Conservation (phyloP, 2,888 invertebrate genomes). For the Sinelater perroti region DNA sequence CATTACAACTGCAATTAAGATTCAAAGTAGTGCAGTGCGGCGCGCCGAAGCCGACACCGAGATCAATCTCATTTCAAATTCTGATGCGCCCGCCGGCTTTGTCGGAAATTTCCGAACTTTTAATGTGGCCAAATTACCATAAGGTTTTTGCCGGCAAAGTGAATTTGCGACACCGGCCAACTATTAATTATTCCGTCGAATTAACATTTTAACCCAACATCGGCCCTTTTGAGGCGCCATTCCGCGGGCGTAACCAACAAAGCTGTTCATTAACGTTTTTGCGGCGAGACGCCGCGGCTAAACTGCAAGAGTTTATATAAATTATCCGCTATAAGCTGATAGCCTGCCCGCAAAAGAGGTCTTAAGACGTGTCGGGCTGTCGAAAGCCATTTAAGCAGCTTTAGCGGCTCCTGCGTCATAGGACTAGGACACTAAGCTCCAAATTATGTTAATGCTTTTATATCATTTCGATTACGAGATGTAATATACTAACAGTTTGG, state of each 20-base stretch:
- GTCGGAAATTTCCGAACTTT: constrained; percentile 18
- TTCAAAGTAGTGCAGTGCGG: constrained; percentile 14
- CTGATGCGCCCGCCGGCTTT: constrained; percentile 18
- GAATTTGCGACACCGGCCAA: constrained; percentile 7
- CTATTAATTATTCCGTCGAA: constrained; percentile 12
- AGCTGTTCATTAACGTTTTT: background rate
- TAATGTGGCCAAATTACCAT: constrained; percentile 18
- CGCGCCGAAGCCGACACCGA: constrained; percentile 5
- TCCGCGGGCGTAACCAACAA: background rate
- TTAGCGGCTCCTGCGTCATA: too few species aligned
- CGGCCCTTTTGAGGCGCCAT: background rate
- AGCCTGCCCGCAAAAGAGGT: too few species aligned
- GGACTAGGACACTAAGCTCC: too few species aligned
- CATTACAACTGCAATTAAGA: constrained; percentile 12
- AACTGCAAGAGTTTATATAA: background rate
- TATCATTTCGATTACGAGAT: too few species aligned
- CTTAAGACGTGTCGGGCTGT: too few species aligned
- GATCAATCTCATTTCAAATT: constrained; percentile 26
- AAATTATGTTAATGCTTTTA: too few species aligned
- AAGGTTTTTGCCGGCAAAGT: constrained; percentile 5
- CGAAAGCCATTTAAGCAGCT: too few species aligned
- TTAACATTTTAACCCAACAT: constrained; percentile 16
- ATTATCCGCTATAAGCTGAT: background rate
- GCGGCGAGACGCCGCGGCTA: background rate
- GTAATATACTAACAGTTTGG: too few species aligned